Evolutionary conservation across 2,888 invertebrate genomes (phyloP), one percentile per base, ranked within the genome.

Genomic region (Cephus nigrinus): DNA sequence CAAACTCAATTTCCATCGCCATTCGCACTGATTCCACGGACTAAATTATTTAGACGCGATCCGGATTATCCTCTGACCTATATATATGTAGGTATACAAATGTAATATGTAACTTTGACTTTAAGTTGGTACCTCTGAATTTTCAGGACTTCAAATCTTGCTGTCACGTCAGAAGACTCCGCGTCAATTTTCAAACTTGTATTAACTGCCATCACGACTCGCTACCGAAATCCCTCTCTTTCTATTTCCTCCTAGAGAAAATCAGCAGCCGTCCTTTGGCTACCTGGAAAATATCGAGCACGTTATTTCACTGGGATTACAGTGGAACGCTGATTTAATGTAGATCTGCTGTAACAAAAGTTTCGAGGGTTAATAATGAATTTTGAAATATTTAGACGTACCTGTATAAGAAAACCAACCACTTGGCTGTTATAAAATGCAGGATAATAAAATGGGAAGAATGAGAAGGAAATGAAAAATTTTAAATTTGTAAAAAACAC

Each of bases 1-100:
- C 12, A 33, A 71, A 71, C 71, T 31, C 31, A 31, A 32, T 71
- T 71, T 71, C 31, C 71, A 71, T 71, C 12, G 12, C 71, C 31
- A 33, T 71, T 71, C 15, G 11, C 71, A 71, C 31, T 71, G 71
- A 71, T 71, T 71, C 71, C 32, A 55, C 32, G 31, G 12, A 12
- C 71, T 71, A 71, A 71, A 31, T 71, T 32, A 71, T 71, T 71
- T 71, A 71, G 12, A 33, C 32, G 15, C 31, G 71, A 71, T 71
- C 71, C 32, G 15, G 71, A 31, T 71, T 71, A 71, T 71, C 31
- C 71, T n/a, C 55, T 55, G 9, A 5, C 23, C 0, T 15, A 55
- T 55, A 15, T 40, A 40, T 36, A 36, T 36, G 12, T 12, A 40
- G 0, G 5, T 4, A 40, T 5, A 23, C 15, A 12, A 35, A 35